Evolutionary conservation across 2,888 invertebrate species (phyloP), one percentile per base, ranked within the genome.

Genomic region (Norana najaformis): DNA sequence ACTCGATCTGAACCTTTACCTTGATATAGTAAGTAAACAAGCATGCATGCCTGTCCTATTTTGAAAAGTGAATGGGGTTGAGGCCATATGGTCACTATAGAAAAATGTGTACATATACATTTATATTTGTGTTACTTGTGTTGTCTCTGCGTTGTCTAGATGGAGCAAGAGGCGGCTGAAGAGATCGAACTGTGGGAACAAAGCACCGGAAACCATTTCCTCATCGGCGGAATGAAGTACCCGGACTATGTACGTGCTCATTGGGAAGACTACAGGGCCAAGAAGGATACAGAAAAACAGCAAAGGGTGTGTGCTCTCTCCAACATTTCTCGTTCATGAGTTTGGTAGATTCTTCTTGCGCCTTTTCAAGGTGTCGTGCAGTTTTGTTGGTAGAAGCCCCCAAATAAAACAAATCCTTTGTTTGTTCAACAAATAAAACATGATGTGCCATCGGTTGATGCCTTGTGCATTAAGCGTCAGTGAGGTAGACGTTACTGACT

Each of bases 241-340:
- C 37, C 3, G 18, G 90, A 83, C 39, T 90, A 47, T 41, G 41
- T 41, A 11, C 14, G 39, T n/a, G 47, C 47, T 47, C 83, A 85
- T n/a, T 90, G 90, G 90, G 90, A 90, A 4, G 90, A 90, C 1
- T 90, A 90, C 47, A 38, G 23, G 41, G 35, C 88, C 37, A 83
- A 41, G 39, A 90, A 90, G 53, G 90, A 90, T 23, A 36, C 83
- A 34, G 90, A 90, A 88, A 90, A 90, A 47, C 85, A 90, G 14
- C 41, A 39, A 23, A n/a, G 90, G 90, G 90, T 90, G 8, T 85
- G 36, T 69, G 11, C 69, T 1, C 69, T 69, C 30, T 69, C 69
- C 69, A 69, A 69, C n/a, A 30, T 30, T 38, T 38, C 13, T 13
- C 37, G 1, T 13, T 88, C 38, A 69, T 8, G 30, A n/a, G 3